These are phyloP conservation scores for Heliconius eleuchia DNA, from an alignment of 1,140 invertebrate genomes.

Conservation along the genomic window DNA sequence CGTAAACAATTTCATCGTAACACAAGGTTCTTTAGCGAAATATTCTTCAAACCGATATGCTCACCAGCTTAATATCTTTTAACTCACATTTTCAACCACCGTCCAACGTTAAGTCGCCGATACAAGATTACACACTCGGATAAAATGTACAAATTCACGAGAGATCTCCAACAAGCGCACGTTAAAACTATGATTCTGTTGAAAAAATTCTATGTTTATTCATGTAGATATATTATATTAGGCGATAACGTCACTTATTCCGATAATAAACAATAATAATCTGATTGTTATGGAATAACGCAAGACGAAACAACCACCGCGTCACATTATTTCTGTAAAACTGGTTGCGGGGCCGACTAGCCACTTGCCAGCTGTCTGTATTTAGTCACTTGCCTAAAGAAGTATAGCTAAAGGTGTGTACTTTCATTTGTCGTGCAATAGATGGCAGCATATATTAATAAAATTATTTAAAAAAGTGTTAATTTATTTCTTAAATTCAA, in stretches of 20 bases:
- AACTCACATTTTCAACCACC: constrained; percentile 77
- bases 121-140: constrained; percentile 74
- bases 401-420: background rate
- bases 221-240: constrained; percentile 44
- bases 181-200: constrained; percentile 32
- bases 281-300: constrained; percentile 56
- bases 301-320: constrained; percentile 50
- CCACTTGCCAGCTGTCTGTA: constrained; percentile 29
- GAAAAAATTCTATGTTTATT: constrained; percentile 52
- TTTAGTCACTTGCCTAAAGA: constrained; percentile 24
- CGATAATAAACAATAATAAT: constrained; percentile 74
- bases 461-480: background rate
- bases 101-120: constrained; percentile 64
- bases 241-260: constrained; percentile 44
- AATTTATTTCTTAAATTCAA: background rate
- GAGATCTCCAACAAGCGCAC: constrained; percentile 47
- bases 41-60: constrained; percentile 41
- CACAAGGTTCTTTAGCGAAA: constrained; percentile 33
- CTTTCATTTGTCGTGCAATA: background rate
- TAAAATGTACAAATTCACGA: constrained; percentile 71
- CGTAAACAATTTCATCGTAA: constrained; percentile 67
- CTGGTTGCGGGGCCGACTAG: constrained; percentile 48
- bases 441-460: constrained; percentile 23
- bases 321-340: constrained; percentile 53
- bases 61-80: constrained; percentile 61